phyloP scores from a whole-genome alignment of 2,797 vertebrate genomes.

The Clarias laeviceps region DNA sequence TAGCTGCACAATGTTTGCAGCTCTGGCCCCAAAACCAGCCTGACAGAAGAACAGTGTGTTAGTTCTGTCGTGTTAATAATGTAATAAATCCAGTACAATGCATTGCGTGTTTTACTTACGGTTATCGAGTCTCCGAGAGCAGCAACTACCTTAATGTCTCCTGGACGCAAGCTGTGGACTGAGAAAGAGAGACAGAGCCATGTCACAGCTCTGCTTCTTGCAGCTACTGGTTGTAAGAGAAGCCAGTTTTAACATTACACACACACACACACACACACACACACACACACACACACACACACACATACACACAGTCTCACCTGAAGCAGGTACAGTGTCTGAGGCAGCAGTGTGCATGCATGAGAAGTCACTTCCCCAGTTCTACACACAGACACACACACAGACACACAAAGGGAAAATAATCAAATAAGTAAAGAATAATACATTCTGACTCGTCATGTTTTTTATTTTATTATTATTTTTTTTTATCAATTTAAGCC shows the following conservation, averaged over 20 bases:
- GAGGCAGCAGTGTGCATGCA: slow-evolving; percentile 75
- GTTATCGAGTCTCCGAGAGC: slow-evolving; percentile 90
- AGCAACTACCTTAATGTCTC: slow-evolving; percentile 84
- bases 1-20: slow-evolving; percentile 64
- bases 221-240: background rate
- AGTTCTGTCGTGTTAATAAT: background rate
- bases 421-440: background rate
- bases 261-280: background rate
- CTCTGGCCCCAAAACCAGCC: slow-evolving; percentile 82
- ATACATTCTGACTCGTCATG: background rate
- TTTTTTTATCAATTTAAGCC: background rate
- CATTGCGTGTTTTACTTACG: slow-evolving; percentile 68
- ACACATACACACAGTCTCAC: slow-evolving; percentile 68
- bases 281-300: background rate
- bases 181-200: slow-evolving; percentile 23
- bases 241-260: background rate
- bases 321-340: slow-evolving; percentile 78
- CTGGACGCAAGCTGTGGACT: slow-evolving; percentile 86
- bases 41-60: slow-evolving; percentile 57
- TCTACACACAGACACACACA: slow-evolving; percentile 71
- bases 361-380: slow-evolving; percentile 88
- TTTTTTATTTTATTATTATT: too few species aligned
- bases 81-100: too few species aligned
- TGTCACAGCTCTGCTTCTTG: background rate
- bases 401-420: background rate